phyloP scores from a whole-genome alignment of 2,888 invertebrate species.

The Sinodicranocentrus sp. region DNA sequence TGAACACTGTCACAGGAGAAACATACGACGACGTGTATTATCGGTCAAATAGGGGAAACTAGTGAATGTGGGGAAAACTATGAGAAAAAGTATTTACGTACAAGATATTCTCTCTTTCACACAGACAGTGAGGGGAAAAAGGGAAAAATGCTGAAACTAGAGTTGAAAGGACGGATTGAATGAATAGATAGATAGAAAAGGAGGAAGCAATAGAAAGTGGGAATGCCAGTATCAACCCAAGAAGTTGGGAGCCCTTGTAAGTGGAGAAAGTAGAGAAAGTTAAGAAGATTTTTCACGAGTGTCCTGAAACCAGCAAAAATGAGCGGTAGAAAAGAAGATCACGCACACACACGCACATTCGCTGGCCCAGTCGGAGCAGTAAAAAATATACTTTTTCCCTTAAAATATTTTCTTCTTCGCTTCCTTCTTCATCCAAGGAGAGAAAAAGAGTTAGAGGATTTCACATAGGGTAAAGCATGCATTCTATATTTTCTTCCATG shows the following conservation, averaged over 20 bases:
- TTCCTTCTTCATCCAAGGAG: not conserved
- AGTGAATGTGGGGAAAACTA: not conserved
- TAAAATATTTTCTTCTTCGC: too few relatives aligned
- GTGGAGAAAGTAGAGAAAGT: constrained; percentile 32
- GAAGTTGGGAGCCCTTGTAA: constrained; percentile 29
- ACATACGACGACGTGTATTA: not conserved
- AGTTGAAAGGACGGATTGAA: not conserved
- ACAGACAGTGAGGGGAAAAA: not conserved
- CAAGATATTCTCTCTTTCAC: constrained; percentile 4
- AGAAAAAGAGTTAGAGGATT: not conserved
- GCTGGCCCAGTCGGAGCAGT: too few relatives aligned
- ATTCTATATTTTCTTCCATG: constrained; percentile 52
- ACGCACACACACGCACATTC: constrained; percentile 11
- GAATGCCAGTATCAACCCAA: not conserved
- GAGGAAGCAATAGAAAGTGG: not conserved
- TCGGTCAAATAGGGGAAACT: constrained; percentile 6
- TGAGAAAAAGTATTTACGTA: constrained; percentile 19
- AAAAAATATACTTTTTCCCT: too few relatives aligned
- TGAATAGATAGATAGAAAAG: constrained; percentile 12
- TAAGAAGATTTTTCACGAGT: constrained; percentile 6
- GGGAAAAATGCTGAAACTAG: constrained; percentile 16
- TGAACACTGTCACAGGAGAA: not conserved
- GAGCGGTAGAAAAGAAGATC: not conserved
- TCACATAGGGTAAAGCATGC: not conserved
- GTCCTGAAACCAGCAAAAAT: constrained; percentile 1